Percentiles rank a stretch among this genome's conserved stretches.
Conservation (phyloP, 2,113 vertebrate genomes). For the Vidua macroura region DNA sequence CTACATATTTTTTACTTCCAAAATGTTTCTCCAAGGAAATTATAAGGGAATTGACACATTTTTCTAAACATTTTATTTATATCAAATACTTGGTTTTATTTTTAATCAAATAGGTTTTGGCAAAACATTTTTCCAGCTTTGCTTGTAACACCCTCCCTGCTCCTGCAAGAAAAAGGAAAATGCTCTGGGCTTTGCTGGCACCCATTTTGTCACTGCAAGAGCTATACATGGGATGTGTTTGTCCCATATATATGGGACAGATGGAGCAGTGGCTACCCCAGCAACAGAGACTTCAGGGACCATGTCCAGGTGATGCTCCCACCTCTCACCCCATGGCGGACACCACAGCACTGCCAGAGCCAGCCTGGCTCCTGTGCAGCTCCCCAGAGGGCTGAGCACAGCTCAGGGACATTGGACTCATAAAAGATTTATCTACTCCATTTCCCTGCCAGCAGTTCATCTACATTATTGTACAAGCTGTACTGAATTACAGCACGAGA, state of each 20-base stretch:
- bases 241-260: accelerated
- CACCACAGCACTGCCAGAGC: neutral
- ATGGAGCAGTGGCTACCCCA: neutral
- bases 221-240: accelerated
- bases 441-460: constrained; percentile 38
- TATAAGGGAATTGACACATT: neutral
- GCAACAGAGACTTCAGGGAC: neutral
- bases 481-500: constrained; percentile 9
- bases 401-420: neutral
- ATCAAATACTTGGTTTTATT: neutral
- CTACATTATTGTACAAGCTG: neutral
- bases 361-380: neutral
- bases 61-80: neutral
- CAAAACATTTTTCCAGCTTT: neutral
- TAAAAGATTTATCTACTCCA: neutral
- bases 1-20: neutral
- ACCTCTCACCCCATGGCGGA: neutral
- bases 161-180: neutral
- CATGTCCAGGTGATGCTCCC: neutral
- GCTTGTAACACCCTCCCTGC: neutral
- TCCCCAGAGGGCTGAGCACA: neutral
- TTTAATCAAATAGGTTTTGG: neutral
- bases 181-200: neutral
- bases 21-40: neutral
- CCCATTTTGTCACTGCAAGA: neutral